Evolutionary conservation across 2,113 vertebrate species (phyloP), one percentile per base, ranked within the genome.

Genomic region (Dipodomys ordii): DNA sequence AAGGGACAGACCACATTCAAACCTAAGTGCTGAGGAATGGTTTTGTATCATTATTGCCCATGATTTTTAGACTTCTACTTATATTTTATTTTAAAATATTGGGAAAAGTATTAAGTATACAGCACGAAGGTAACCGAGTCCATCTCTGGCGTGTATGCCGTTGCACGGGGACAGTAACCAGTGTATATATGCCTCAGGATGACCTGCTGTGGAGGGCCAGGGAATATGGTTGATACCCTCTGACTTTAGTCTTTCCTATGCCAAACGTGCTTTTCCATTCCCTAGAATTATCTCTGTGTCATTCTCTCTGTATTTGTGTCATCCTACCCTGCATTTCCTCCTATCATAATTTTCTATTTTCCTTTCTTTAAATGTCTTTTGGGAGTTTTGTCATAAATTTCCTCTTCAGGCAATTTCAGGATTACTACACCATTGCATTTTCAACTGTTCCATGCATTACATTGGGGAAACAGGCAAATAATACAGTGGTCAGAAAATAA

Each of bases 21-120:
- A 44, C 5, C 35, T 23, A 22, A 46, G 84, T 35, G 22, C 2
- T 46, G 19, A 5, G 35, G 57, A 69, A 62, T 83, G 64, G 53
- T 62, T 92, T 78, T 62, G 35, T 7, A 23, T 88, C 15, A 60
- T 76, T 46, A 44, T 65, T 93, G 13, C 30, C 82, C 64, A 57
- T 25, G n/a, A 30, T 62, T 87, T 77, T 80, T 8, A 68, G 44
- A 90, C 69, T 81, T 27, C 62, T 87, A 32, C 77, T 27, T 76
- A 9, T 69, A n/a, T 81, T 83, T 87, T 15, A 60, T 85, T 95
- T 76, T n/a, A 93, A 91, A 69, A 44, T 44, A 49, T 57, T 49
- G 46, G 53, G 53, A 11, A 25, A 92, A 49, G 72, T 73, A 7
- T 69, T 87, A 90, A 65, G 69, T 62, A 68, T 46, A 23, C 19